Conservation (phyloP, 2,797 vertebrate genomes). For the Aphelocoma californica region DNA sequence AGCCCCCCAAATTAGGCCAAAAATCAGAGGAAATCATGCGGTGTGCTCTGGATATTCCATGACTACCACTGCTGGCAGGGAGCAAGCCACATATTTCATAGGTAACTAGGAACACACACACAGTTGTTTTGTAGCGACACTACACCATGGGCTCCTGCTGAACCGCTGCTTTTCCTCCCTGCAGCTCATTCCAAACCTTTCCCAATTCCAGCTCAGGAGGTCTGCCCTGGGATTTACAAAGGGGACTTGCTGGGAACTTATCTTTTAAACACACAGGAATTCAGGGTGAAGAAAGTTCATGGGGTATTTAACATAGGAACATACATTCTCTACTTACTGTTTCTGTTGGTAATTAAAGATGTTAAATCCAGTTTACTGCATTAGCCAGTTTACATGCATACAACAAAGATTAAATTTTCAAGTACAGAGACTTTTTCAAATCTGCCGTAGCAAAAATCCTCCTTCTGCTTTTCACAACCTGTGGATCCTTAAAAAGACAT, state of each 20-base stretch:
- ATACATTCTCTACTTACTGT: not conserved
- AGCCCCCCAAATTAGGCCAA: not conserved
- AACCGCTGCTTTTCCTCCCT: not conserved
- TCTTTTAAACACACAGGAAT: not conserved
- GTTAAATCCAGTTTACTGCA: not conserved
- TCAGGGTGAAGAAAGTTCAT: not conserved
- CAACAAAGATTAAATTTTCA: not conserved
- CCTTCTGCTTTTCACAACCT: not conserved
- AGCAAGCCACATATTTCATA: constrained; percentile 16
- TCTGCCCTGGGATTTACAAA: not conserved
- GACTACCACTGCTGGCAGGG: constrained; percentile 4
- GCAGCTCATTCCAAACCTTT: not conserved
- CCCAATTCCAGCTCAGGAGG: not conserved
- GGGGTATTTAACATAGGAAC: not conserved
- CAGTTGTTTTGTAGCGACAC: constrained; percentile 55
- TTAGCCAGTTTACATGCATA: not conserved
- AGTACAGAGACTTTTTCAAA: not conserved
- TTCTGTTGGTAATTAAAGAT: not conserved
- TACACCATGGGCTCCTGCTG: not conserved
- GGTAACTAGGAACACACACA: constrained; percentile 55
- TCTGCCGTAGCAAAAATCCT: not conserved
- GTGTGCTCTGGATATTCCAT: constrained; percentile 46
- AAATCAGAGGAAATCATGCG: constrained; percentile 27
- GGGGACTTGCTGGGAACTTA: not conserved
- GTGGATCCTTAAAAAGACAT: not conserved